These are phyloP conservation scores for Rhimphoctona megacephalus DNA, from an alignment of 2,888 invertebrate species.

Conservation along the genomic window DNA sequence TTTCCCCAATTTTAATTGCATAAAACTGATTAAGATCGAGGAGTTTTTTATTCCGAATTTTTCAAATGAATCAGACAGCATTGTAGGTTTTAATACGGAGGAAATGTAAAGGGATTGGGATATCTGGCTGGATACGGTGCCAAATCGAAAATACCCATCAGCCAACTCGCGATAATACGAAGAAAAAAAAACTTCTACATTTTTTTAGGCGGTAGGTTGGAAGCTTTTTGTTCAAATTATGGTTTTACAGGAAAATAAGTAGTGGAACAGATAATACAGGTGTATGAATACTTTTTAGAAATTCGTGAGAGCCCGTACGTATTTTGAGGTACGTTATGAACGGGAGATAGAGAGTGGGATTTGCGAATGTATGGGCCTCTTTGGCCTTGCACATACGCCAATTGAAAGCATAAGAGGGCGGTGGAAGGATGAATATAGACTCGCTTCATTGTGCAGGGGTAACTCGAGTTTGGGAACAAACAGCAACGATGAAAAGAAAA, in stretches of 20 bases:
- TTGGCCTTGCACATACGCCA: slow-evolving; percentile 48
- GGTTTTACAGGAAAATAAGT: slow-evolving; percentile 24
- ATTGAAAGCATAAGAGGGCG: slow-evolving; percentile 58
- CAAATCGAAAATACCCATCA: slow-evolving; percentile 56
- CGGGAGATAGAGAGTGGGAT: slow-evolving; percentile 39
- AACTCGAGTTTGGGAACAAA: slow-evolving; percentile 62
- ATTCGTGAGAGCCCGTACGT: slow-evolving; percentile 29
- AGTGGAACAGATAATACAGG: slow-evolving; percentile 24
- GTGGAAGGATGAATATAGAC: slow-evolving; percentile 44
- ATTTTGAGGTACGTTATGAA: slow-evolving; percentile 41
- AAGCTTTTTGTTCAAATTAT: slow-evolving; percentile 53
- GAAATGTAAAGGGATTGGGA: slow-evolving; percentile 3
- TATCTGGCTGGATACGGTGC: slow-evolving; percentile 7
- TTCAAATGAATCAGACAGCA: slow-evolving; percentile 20
- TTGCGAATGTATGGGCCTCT: slow-evolving; percentile 11
- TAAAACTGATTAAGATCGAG: background rate
- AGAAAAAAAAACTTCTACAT: slow-evolving; percentile 34
- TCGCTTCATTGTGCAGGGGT: slow-evolving; percentile 52
- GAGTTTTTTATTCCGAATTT: background rate
- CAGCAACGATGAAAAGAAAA: slow-evolving; percentile 46
- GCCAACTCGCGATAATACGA: slow-evolving; percentile 33
- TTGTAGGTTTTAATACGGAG: slow-evolving; percentile 4
- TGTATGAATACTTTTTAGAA: slow-evolving; percentile 44
- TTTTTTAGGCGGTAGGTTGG: background rate
- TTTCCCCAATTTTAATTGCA: background rate